A percentile compares a stretch with the other conserved stretches of the same genome.
Evolutionary conservation across 2,797 vertebrate genomes (phyloP).

Genomic region (Podarcis siculus): DNA sequence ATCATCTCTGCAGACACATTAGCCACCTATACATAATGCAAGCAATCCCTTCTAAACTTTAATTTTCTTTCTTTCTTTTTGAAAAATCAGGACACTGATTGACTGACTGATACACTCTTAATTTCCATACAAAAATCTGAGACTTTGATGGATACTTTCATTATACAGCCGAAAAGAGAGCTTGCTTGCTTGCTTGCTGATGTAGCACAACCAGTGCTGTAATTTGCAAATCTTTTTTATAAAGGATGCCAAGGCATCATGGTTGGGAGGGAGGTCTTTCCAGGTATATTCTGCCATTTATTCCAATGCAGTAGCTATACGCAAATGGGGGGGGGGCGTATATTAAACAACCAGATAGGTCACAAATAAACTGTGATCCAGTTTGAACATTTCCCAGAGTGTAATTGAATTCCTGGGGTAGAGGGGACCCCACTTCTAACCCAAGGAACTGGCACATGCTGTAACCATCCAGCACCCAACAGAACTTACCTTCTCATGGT

Average conservation of each 20-base stretch:
- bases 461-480: too few species aligned
- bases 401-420: not conserved
- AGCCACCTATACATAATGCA: not conserved
- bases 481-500: not conserved
- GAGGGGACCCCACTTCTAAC: not conserved
- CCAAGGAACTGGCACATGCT: too few species aligned
- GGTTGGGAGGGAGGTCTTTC: not conserved
- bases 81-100: not conserved
- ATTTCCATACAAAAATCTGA: not conserved
- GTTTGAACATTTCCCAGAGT: not conserved
- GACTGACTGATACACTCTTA: not conserved
- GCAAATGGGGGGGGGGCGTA: too few species aligned
- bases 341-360: too few species aligned
- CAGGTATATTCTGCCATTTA: not conserved
- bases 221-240: slow-evolving; percentile 4
- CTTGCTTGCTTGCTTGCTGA: slow-evolving; percentile 5
- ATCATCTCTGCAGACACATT: not conserved
- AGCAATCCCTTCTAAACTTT: not conserved
- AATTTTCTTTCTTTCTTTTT: not conserved
- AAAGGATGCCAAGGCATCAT: not conserved
- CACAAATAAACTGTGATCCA: not conserved
- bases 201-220: not conserved
- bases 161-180: not conserved
- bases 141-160: slow-evolving; percentile 5
- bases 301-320: not conserved